These are phyloP conservation scores for Acropternis orthonyx DNA, from an alignment of 2,797 vertebrate species.

Conservation along the genomic window DNA sequence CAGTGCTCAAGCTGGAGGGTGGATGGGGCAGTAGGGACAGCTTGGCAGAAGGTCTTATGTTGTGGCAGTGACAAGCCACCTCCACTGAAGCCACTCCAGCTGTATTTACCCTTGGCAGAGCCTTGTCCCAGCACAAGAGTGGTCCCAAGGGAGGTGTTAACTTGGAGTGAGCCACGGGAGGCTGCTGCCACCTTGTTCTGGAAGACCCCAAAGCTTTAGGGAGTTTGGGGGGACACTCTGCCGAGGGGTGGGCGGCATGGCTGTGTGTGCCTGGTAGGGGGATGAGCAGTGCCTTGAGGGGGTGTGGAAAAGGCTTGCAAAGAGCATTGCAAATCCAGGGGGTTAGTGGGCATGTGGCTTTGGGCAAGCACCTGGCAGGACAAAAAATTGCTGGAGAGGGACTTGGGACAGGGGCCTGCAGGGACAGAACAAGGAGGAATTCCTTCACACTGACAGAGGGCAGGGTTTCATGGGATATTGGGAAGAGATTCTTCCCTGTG, in stretches of 20 bases:
- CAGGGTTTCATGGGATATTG: background rate
- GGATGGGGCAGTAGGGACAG: background rate
- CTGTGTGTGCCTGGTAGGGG: rapidly evolving
- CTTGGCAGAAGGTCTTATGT: rapidly evolving
- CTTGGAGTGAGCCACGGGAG: rapidly evolving
- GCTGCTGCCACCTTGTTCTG: background rate
- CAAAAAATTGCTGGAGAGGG: background rate
- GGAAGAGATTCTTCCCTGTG: background rate
- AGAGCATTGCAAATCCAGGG: background rate
- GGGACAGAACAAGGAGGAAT: background rate
- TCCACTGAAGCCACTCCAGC: background rate
- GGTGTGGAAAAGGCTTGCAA: background rate
- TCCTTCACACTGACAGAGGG: background rate
- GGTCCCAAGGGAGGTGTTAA: background rate
- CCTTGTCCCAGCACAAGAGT: background rate
- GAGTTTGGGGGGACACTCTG: background rate
- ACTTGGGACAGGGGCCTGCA: background rate
- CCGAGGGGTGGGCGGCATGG: background rate
- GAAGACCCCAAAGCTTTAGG: background rate
- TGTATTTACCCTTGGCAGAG: background rate
- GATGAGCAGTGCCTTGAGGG: background rate
- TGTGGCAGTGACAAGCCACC: background rate
- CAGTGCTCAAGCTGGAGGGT: background rate
- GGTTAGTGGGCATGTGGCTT: background rate
- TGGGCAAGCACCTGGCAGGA: background rate